Base-by-base conservation (phyloP, 1,140 invertebrate species). In the Ips typographus region DNA sequence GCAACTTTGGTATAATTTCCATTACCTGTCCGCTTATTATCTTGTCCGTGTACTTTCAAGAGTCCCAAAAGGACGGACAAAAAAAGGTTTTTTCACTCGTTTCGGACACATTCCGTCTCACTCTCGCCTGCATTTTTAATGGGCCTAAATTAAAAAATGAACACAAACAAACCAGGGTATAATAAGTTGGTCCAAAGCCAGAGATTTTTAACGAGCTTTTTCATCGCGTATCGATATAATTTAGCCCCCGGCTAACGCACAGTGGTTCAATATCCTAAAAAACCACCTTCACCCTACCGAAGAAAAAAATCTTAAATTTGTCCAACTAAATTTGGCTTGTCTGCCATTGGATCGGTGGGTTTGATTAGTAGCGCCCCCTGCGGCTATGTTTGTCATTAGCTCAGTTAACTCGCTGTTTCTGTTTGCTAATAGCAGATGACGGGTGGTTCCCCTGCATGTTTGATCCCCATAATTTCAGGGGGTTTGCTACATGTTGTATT, bases 361-460 rank as follows among this genome's bases (percentile, higher is more conserved):
- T 71, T 77, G 77, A 77, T 78, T 78, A 77, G 76, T 72, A 75
- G 68, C 71, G 68, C 59, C 58, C 72, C 77, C 73, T 49, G 70
- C 59, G 74, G 77, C 76, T 38, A 57, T 77, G 70, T 78, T 77
- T 77, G 76, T 78, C 77, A 78, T 78, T 78, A 78, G 73, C 72
- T 74, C 73, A 73, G 76, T 78, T 78, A 78, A 72, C 77, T 73
- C 77, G 73, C 77, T 71, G 74, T 77, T 76, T 72, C 76, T 78
- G 77, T 78, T 78, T 78, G 76, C 75, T 75, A 77, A 77, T 78
- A 74, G 73, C 77, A 78, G 76, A 78, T 78, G 77, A 72, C 69
- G 56, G 57, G 64, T 56, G 51, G 53, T 42, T 52, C 44, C 62
- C 47, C 64, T 47, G 42, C 41, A 57, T 56, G 53, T 57, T 57